Conservation (phyloP, 2,113 vertebrate genomes). For the Corythaixoides concolor region DNA sequence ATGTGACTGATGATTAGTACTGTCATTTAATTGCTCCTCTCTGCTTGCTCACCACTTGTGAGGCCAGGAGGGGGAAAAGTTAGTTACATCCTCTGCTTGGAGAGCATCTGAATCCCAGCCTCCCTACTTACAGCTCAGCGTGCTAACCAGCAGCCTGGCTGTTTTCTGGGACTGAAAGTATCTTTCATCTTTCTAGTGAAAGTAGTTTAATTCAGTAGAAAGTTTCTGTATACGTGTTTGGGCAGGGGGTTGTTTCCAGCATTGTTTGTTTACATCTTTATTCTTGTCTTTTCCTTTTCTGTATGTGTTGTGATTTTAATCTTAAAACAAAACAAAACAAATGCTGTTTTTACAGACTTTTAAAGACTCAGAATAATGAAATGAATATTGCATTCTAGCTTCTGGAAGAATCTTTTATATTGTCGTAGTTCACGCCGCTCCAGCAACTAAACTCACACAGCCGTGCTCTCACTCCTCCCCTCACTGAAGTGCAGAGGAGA, state of each 20-base stretch:
- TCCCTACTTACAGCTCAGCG: background rate
- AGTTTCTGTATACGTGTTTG: background rate
- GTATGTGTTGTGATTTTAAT: accelerated
- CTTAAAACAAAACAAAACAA: background rate
- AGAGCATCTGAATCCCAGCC: background rate
- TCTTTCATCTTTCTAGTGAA: background rate
- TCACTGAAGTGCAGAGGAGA: too few relatives aligned
- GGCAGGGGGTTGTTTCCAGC: background rate
- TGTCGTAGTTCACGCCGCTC: too few relatives aligned
- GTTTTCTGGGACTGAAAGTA: accelerated
- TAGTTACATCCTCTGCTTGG: background rate
- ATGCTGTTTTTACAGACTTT: background rate
- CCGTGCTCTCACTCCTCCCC: too few relatives aligned
- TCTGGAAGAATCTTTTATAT: background rate
- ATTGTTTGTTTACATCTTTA: background rate
- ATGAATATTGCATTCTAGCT: background rate
- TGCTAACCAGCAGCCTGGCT: background rate
- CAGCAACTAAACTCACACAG: too few relatives aligned
- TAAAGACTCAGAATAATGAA: background rate
- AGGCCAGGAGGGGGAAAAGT: background rate
- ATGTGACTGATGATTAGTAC: background rate
- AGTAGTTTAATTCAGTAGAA: background rate
- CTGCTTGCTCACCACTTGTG: background rate
- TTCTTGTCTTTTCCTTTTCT: background rate
- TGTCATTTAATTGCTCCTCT: background rate